A percentile compares a stretch with the other conserved stretches of the same genome.
Evolutionary conservation across 2,797 vertebrate genomes (phyloP).

Genomic region (Scarus forsteni): DNA sequence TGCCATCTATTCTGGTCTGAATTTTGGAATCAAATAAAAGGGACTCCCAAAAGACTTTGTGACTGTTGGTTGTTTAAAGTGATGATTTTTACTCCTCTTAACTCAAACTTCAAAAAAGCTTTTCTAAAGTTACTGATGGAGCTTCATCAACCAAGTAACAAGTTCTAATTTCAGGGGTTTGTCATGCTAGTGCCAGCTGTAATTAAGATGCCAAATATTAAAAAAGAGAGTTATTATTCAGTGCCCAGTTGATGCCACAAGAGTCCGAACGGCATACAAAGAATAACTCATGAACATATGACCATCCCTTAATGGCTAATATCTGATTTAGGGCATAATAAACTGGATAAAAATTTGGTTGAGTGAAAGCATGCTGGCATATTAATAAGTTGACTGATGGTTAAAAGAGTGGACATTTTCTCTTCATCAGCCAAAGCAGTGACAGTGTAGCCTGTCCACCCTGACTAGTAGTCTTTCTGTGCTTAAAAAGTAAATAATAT

Average conservation of each 20-base stretch:
- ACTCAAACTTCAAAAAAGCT: not conserved
- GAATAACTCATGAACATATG: too few species aligned
- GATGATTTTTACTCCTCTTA: not conserved
- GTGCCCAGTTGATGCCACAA: not conserved
- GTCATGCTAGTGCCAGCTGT: not conserved
- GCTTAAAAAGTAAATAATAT: too few species aligned
- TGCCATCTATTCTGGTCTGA: not conserved
- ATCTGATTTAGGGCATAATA: not conserved
- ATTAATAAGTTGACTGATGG: too few species aligned
- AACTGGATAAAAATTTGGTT: too few species aligned
- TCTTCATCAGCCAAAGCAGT: too few species aligned
- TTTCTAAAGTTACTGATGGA: not conserved
- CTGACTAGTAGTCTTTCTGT: too few species aligned
- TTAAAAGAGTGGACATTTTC: too few species aligned
- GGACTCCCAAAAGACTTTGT: not conserved
- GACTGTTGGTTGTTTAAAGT: not conserved
- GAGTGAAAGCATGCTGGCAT: too few species aligned
- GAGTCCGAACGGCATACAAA: not conserved
- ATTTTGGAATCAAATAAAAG: conserved; percentile 7
- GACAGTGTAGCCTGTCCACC: too few species aligned
- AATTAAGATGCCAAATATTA: conserved; percentile 1
- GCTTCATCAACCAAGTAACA: not conserved
- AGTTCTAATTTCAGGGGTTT: not conserved
- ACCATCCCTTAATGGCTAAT: not conserved
- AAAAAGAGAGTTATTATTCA: not conserved